These are phyloP conservation scores for Reticulitermes speratus DNA, from an alignment of 1,140 invertebrate genomes.

Conservation along the genomic window DNA sequence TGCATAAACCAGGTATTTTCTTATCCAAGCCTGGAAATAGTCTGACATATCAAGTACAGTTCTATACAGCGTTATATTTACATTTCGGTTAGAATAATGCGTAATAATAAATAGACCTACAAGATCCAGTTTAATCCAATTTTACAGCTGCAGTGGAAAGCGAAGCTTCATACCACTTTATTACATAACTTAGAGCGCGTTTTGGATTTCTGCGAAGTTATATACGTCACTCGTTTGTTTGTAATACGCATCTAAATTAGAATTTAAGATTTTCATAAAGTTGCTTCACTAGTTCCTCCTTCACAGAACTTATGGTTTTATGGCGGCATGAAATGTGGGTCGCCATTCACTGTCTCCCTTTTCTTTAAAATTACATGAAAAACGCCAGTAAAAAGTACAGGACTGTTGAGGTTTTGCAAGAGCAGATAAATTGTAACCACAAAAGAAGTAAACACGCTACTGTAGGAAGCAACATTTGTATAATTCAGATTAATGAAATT, in stretches of 20 bases:
- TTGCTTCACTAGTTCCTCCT: background rate
- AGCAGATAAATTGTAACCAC: background rate
- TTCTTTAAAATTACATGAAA: background rate
- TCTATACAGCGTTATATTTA: background rate
- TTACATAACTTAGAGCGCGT: background rate
- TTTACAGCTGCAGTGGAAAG: background rate
- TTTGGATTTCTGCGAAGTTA: background rate
- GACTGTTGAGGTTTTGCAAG: background rate
- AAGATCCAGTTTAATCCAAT: background rate
- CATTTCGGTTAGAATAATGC: background rate
- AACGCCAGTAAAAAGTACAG: background rate
- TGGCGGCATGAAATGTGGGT: background rate
- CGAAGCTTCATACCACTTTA: background rate
- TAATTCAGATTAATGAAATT: background rate
- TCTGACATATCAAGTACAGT: background rate
- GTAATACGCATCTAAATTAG: conserved; percentile 17
- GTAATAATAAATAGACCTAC: background rate
- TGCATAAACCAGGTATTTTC: no score
- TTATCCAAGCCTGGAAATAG: no score
- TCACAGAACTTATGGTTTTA: background rate
- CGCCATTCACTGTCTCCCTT: conserved; percentile 6
- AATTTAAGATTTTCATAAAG: conserved; percentile 13
- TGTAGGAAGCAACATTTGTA: background rate
- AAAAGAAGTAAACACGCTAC: background rate
- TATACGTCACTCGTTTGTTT: background rate